Conservation (phyloP, 1,140 invertebrate genomes). For the Caenorhabditis elegans region WBcel235 BX284606.5:10354001-10354500, state of each 20-base stretch:
- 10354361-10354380: neutral
- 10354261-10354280: neutral
- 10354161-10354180: neutral
- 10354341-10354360: neutral
- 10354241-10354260: neutral
- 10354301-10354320: conserved; percentile 19
- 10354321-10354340: conserved; percentile 5
- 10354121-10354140: too few relatives aligned
- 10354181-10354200: neutral
- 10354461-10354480: neutral
- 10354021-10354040: too few relatives aligned
- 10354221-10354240: neutral
- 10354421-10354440: neutral
- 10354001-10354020: too few relatives aligned
- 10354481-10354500: conserved; percentile 17
- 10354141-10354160: too few relatives aligned
- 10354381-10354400: neutral
- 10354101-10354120: too few relatives aligned
- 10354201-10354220: too few relatives aligned
- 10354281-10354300: neutral
- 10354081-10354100: too few relatives aligned
- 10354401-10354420: conserved; percentile 1
- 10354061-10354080: too few relatives aligned
- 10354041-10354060: too few relatives aligned
- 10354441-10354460: neutral